Evolutionary conservation across 2,797 vertebrate genomes (phyloP).

Genomic region (Odontamblyopus lacepedii): DNA sequence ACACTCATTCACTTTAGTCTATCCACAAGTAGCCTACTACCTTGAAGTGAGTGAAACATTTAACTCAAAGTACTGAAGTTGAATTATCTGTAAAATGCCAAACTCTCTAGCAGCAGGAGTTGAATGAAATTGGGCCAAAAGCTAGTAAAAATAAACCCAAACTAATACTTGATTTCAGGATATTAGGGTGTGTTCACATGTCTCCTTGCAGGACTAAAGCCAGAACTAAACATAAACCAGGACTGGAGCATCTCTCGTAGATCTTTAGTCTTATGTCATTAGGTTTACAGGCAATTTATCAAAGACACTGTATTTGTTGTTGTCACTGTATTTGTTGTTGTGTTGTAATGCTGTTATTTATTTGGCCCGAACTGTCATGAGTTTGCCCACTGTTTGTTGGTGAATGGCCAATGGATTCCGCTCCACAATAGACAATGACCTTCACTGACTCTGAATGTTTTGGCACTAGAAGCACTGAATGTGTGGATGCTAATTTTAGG

Average conservation of each 20-base stretch:
- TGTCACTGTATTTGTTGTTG: constrained; percentile 23
- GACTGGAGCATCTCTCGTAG: background rate
- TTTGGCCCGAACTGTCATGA: constrained; percentile 65
- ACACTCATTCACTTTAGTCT: background rate
- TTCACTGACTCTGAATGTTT: constrained; percentile 42
- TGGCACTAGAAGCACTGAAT: constrained; percentile 27
- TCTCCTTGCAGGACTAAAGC: background rate
- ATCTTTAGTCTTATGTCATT: constrained; percentile 49
- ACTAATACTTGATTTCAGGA: background rate
- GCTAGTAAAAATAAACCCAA: background rate
- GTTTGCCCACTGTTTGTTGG: constrained; percentile 56
- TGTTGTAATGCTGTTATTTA: constrained; percentile 47
- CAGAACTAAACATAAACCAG: background rate
- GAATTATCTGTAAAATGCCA: background rate
- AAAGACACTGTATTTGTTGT: constrained; percentile 39
- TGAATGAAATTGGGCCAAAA: background rate
- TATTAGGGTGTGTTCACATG: background rate
- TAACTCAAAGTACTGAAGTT: background rate
- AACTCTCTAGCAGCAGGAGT: background rate
- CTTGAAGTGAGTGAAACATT: background rate
- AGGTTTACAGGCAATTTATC: constrained; percentile 48
- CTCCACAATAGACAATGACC: constrained; percentile 64
- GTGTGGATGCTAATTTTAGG: constrained; percentile 21
- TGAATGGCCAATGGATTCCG: constrained; percentile 63
- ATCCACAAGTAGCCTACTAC: background rate